Conservation (phyloP, 1,140 invertebrate species). For the Aphaenogaster floridana region DNA sequence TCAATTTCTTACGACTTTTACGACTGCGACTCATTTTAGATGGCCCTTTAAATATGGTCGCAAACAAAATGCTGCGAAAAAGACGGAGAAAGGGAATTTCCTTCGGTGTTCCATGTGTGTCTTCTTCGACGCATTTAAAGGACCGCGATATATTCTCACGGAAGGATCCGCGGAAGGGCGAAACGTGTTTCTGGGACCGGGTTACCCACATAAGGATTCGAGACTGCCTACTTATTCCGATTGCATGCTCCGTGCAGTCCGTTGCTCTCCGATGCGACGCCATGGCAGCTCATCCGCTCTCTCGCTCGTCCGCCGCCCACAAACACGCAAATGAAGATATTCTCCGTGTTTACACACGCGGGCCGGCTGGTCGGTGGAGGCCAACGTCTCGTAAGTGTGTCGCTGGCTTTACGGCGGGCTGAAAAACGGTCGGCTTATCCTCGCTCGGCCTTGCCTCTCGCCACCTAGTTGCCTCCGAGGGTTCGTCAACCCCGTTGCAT, state of each 20-base stretch:
- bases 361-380: slow-evolving; percentile 62
- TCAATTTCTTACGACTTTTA: too few species aligned
- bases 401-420: slow-evolving; percentile 56
- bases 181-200: slow-evolving; percentile 80
- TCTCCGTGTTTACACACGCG: slow-evolving; percentile 73
- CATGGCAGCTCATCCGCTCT: slow-evolving; percentile 38
- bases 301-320: slow-evolving; percentile 65
- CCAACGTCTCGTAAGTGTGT: slow-evolving; percentile 78
- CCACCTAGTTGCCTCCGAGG: slow-evolving; percentile 18
- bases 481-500: slow-evolving; percentile 67
- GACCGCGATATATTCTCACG: slow-evolving; percentile 16
- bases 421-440: slow-evolving; percentile 72
- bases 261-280: slow-evolving; percentile 44
- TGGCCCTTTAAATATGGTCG: neutral
- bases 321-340: slow-evolving; percentile 79
- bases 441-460: slow-evolving; percentile 69
- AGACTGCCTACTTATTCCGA: slow-evolving; percentile 76
- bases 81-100: neutral
- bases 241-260: slow-evolving; percentile 62
- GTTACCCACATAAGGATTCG: slow-evolving; percentile 79
- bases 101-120: neutral
- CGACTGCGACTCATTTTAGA: too few species aligned
- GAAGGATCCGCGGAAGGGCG: slow-evolving; percentile 72
- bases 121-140: slow-evolving; percentile 43
- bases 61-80: neutral